phyloP scores from a whole-genome alignment of 2,113 vertebrate genomes.

The Prunella fulvescens region DNA sequence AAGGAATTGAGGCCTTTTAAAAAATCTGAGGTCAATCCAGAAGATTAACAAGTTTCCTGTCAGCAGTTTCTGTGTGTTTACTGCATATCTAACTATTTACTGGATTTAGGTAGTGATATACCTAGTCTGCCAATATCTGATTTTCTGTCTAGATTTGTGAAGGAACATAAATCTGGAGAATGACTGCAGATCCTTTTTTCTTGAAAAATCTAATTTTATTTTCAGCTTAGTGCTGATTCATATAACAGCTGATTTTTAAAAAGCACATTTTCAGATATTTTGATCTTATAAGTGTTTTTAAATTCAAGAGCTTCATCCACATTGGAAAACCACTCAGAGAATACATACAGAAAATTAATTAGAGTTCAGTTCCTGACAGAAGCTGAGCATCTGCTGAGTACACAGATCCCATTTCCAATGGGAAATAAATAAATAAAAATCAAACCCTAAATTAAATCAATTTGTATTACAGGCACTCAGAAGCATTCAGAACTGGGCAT shows the following conservation, averaged over 20 bases:
- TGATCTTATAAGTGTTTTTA: neutral
- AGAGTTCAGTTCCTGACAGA: slow-evolving; percentile 10
- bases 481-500: neutral
- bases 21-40: neutral
- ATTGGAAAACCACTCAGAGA: slow-evolving; percentile 8
- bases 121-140: neutral
- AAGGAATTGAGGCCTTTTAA: neutral
- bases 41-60: neutral
- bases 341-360: slow-evolving; percentile 25
- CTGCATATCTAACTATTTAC: neutral
- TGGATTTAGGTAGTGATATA: neutral
- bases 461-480: neutral
- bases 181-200: neutral
- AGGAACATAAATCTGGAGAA: neutral
- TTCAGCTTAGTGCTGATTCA: slow-evolving; percentile 1
- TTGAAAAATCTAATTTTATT: slow-evolving; percentile 12
- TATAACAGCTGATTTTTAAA: neutral
- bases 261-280: slow-evolving; percentile 9
- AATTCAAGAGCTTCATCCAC: slow-evolving; percentile 23
- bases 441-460: neutral
- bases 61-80: neutral
- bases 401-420: neutral
- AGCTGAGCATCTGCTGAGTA: slow-evolving; percentile 20
- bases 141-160: neutral
- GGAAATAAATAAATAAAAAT: slow-evolving; percentile 25